Percentiles rank a stretch among this genome's conserved stretches.
phyloP scores from a whole-genome alignment of 2,797 vertebrate species.

The Cetoscarus ocellatus region DNA sequence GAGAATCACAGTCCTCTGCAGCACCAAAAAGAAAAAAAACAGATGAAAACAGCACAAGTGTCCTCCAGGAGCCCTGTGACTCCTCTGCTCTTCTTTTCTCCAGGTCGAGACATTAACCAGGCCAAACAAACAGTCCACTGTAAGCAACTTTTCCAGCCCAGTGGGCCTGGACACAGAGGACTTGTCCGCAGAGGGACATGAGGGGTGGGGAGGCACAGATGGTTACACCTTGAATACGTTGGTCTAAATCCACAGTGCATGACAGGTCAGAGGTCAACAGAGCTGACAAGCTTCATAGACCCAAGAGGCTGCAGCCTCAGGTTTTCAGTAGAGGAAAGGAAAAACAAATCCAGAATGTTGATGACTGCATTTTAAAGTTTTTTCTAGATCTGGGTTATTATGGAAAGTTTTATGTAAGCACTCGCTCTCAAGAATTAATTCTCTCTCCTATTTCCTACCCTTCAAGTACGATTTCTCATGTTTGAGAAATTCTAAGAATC shows the following conservation, averaged over 20 bases:
- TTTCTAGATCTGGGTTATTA: not conserved
- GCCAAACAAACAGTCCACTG: conserved; percentile 74
- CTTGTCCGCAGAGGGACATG: conserved; percentile 52
- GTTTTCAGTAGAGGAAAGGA: not conserved
- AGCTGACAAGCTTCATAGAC: conserved; percentile 56
- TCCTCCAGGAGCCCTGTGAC: conserved; percentile 49
- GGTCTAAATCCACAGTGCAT: conserved; percentile 65
- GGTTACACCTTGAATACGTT: conserved; percentile 80
- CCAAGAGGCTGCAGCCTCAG: conserved; percentile 5
- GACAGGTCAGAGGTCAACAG: conserved; percentile 69
- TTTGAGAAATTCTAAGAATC: no score
- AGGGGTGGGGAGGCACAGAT: conserved; percentile 61
- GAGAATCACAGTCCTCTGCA: conserved; percentile 25
- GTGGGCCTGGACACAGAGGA: conserved; percentile 65
- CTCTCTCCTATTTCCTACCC: no score
- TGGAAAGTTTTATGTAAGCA: no score
- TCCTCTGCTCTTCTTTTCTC: conserved; percentile 51
- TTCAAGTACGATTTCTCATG: no score
- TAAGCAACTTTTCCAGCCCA: conserved; percentile 79
- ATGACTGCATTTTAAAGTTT: conserved; percentile 5
- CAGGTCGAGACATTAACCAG: conserved; percentile 68
- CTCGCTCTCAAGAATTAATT: no score
- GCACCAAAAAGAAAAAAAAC: conserved; percentile 14
- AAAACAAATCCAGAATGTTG: not conserved
- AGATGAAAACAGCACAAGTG: conserved; percentile 43